Base-by-base conservation (phyloP, 2,797 vertebrate genomes). In the Darevskia mixta region DNA sequence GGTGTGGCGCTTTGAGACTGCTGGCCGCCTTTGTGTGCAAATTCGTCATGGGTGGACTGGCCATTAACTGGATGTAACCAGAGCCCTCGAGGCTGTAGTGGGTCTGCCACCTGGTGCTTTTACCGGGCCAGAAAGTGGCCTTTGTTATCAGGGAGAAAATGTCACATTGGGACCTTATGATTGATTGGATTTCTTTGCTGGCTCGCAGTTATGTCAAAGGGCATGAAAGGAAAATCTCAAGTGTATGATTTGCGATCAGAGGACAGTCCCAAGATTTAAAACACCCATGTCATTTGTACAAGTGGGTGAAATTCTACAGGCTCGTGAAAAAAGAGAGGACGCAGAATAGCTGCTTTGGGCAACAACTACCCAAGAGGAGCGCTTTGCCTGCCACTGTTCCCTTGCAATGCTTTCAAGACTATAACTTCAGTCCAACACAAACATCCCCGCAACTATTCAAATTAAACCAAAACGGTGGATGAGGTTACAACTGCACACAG, bases 51-150 rank as follows among this genome's bases (percentile, higher is more conserved):
- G 88, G 55, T 76, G 49, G 78, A 85, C 78, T 86, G 88, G 78
- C 79, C 83, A 89, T 89, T 89, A 89, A 86, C 78, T 76, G 71
- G 27, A 81, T 55, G 88, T 89, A 89, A 85, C 88, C 79, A 81
- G 88, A 89, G 79, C 71, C 55, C n/a, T 67, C 1, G 2, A 43
- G 82, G 55, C 83, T 88, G 77, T 69, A 72, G 71, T 41, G 29
- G 83, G 78, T 49, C 41, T 5, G n/a, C 58, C 78, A 75, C 83
- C 61, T 86, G 79, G 71, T 67, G 88, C 88, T 86, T 25, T 49
- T 79, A 85, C 78, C 5, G 5, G 55, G 8, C 71, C 83, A 69
- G 27, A 85, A 67, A 55, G 43, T 75, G 71, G 66, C 78, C 87
- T 80, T 69, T 75, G 67, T 81, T 49, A 86, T 81, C 25, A 1